Evolutionary conservation across 2,113 vertebrate genomes (phyloP), one percentile per base, ranked within the genome.

Genomic region (Pelobates fuscus): DNA sequence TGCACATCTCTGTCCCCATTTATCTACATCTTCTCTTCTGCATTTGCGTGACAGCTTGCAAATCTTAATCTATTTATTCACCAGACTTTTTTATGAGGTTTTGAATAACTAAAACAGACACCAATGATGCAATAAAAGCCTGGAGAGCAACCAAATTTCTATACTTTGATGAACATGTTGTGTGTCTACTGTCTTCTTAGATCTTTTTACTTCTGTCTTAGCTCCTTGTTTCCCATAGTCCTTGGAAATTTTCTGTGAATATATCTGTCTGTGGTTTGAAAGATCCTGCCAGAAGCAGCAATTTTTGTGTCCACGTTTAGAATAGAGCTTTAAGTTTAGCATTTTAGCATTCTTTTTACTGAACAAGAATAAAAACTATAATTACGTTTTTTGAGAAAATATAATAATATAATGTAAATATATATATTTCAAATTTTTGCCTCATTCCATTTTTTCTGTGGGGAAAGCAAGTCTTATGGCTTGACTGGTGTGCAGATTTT

Each of bases 121-220:
- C 44, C 44, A 11, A 55, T 55, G 52, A 55, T 55, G 20, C 21
- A 55, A 55, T 20, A 55, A 17, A 10, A 17, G 21, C 20, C n/a
- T 55, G 52, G 52, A 55, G 52, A 55, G 52, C n/a, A 21, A 55
- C 52, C 52, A 55, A 23, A 55, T 55, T 10, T 17, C 52, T 55
- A 55, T 37, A 23, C 52, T 55, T 55, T 55, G 52, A 55, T 21
- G 52, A 55, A 12, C 52, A 55, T 23, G 52, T 55, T 55, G 17
- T 23, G 21, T 23, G 21, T 23, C 21, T 55, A 12, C 52, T 20
- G 52, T 12, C 52, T 23, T 11, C 52, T 55, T 55, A 21, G 52
- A 55, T 55, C 52, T 21, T 21, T 55, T 17, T 1, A 17, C 20
- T 55, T 55, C 18, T 55, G 52, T 55, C 8, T 55, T 55, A 23